Conservation (phyloP, 2,113 vertebrate species). For the Cyprichromis sp. region DNA sequence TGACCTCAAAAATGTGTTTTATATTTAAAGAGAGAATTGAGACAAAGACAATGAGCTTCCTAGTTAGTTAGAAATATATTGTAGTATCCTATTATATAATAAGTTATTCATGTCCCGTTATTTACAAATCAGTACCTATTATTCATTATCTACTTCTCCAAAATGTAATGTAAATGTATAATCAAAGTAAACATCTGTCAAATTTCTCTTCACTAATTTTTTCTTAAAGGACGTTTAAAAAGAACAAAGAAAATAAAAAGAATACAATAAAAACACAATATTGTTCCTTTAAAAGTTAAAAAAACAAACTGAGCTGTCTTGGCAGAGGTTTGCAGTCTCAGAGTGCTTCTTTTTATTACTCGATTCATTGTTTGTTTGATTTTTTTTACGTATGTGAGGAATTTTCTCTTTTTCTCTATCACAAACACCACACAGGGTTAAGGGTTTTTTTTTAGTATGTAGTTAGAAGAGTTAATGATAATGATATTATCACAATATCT, state of each 20-base stretch:
- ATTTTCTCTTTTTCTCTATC: not conserved
- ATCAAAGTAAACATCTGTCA: not conserved
- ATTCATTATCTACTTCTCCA: not conserved
- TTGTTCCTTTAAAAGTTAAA: not conserved
- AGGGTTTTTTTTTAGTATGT: rapidly evolving
- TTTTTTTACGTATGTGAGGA: not conserved
- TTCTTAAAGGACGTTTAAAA: not conserved
- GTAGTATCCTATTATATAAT: not conserved
- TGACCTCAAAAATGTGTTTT: not conserved
- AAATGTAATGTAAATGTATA: not conserved
- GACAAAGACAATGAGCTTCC: not conserved
- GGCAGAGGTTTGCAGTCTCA: not conserved
- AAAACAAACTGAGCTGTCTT: not conserved
- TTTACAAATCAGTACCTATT: not conserved
- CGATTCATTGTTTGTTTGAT: not conserved
- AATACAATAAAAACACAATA: not conserved
- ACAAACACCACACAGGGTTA: not conserved
- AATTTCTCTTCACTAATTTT: not conserved
- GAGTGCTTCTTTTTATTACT: not conserved
- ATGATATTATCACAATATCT: not conserved
- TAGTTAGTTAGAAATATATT: not conserved
- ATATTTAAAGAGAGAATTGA: not conserved
- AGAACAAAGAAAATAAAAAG: not conserved
- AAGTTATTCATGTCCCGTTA: not conserved
- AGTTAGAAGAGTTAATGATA: not conserved